These are phyloP conservation scores for Phoronis australis DNA, from an alignment of 2,888 invertebrate species.

Conservation along the genomic window DNA sequence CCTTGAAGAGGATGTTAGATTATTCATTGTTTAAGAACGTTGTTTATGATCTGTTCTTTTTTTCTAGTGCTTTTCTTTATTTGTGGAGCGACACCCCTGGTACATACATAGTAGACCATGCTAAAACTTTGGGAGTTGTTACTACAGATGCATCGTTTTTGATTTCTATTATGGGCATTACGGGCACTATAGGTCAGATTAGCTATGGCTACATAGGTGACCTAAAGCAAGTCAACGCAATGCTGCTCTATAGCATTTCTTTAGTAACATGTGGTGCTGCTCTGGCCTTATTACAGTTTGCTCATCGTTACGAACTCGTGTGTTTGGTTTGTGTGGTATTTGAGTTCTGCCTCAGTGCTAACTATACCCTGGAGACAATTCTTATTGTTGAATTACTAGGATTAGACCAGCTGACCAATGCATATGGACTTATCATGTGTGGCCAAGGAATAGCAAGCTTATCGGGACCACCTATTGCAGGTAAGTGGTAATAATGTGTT, in stretches of 20 bases:
- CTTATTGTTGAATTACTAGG: slow-evolving; percentile 84
- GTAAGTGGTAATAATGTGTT: no score
- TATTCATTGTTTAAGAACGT: slow-evolving; percentile 33
- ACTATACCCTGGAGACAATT: slow-evolving; percentile 79
- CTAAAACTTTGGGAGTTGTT: slow-evolving; percentile 57
- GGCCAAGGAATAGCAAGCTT: slow-evolving; percentile 87
- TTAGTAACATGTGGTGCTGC: slow-evolving; percentile 57
- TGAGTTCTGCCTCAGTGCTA: slow-evolving; percentile 85
- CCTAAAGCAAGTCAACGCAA: slow-evolving; percentile 71
- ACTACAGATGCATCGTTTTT: slow-evolving; percentile 61
- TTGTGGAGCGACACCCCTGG: slow-evolving; percentile 89
- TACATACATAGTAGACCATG: slow-evolving; percentile 83
- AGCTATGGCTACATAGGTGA: slow-evolving; percentile 84
- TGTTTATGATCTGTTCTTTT: slow-evolving; percentile 59
- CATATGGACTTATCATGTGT: slow-evolving; percentile 79
- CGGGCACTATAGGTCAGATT: slow-evolving; percentile 74
- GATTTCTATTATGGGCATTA: slow-evolving; percentile 69
- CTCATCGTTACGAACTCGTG: slow-evolving; percentile 25
- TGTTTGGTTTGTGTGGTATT: slow-evolving; percentile 56
- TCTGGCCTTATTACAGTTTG: slow-evolving; percentile 35
- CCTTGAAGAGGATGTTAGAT: slow-evolving; percentile 39
- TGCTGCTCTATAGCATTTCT: slow-evolving; percentile 75
- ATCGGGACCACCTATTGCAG: slow-evolving; percentile 83
- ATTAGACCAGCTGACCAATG: slow-evolving; percentile 84
- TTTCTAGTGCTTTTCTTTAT: slow-evolving; percentile 83